A percentile compares a stretch with the other conserved stretches of the same genome.
phyloP scores from a whole-genome alignment of 2,113 vertebrate species.

The Sphaerodactylus townsendi region DNA sequence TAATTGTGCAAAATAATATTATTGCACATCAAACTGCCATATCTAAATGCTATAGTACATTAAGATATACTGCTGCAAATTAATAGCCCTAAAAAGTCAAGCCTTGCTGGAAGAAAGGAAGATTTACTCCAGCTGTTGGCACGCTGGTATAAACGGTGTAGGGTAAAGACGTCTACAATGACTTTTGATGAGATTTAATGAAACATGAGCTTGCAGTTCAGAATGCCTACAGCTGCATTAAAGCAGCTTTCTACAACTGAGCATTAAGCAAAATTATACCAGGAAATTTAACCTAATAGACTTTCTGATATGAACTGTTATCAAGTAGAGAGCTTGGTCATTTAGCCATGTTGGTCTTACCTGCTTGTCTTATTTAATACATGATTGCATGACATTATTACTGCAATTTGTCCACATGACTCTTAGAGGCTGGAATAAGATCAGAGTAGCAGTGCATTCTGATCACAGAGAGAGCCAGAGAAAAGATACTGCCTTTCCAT shows the following conservation, averaged over 20 bases:
- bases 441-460: not conserved
- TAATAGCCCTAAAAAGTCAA: conserved; percentile 51
- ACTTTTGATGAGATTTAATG: conserved; percentile 37
- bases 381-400: not conserved
- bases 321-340: not conserved
- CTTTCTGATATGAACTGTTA: not conserved
- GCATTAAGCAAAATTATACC: conserved; percentile 31
- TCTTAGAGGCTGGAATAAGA: not conserved
- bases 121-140: conserved; percentile 25
- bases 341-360: too few relatives aligned
- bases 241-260: conserved; percentile 9
- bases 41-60: conserved; percentile 57
- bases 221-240: conserved; percentile 6
- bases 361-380: not conserved
- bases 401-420: not conserved
- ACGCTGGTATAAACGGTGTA: conserved; percentile 39
- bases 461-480: not conserved
- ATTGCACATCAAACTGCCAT: conserved; percentile 48
- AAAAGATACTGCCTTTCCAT: not conserved
- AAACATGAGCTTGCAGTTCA: conserved; percentile 17
- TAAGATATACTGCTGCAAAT: conserved; percentile 53
- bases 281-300: not conserved
- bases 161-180: conserved; percentile 37
- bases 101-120: conserved; percentile 32
- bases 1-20: conserved; percentile 65